A percentile compares a stretch with the other conserved stretches of the same genome.
These are phyloP conservation scores for Clamator glandarius DNA, from an alignment of 2,797 vertebrate genomes.

Conservation along the genomic window DNA sequence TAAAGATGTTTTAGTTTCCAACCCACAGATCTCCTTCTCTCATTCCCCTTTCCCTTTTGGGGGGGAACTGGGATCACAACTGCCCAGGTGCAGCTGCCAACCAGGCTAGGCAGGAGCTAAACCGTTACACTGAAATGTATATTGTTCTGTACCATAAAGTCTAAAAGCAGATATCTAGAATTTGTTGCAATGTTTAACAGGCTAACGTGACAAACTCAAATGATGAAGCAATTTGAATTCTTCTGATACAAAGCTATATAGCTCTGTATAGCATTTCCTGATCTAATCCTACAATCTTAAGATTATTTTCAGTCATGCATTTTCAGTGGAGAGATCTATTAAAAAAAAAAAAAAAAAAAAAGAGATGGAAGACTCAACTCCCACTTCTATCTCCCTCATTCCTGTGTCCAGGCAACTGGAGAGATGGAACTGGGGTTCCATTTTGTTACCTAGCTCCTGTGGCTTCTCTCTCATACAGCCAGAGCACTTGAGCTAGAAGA, in stretches of 20 bases:
- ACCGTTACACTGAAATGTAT: not conserved
- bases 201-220: not conserved
- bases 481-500: not conserved
- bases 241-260: not conserved
- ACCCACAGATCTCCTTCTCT: too few relatives aligned
- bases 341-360: not conserved
- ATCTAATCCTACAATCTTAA: not conserved
- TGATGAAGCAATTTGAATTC: not conserved
- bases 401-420: not conserved
- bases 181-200: not conserved
- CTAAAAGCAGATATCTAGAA: not conserved
- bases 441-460: not conserved
- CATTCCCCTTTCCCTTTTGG: too few relatives aligned
- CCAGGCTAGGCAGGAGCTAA: too few relatives aligned
- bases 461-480: not conserved
- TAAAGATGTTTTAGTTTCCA: too few relatives aligned
- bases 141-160: not conserved
- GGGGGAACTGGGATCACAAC: too few relatives aligned
- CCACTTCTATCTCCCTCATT: not conserved
- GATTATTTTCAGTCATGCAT: not conserved
- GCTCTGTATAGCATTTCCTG: not conserved
- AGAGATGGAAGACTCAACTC: not conserved
- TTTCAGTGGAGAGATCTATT: not conserved
- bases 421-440: not conserved
- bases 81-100: too few relatives aligned